These are phyloP conservation scores for Tor tambroides DNA, from an alignment of 2,113 vertebrate genomes.

Conservation along the genomic window DNA sequence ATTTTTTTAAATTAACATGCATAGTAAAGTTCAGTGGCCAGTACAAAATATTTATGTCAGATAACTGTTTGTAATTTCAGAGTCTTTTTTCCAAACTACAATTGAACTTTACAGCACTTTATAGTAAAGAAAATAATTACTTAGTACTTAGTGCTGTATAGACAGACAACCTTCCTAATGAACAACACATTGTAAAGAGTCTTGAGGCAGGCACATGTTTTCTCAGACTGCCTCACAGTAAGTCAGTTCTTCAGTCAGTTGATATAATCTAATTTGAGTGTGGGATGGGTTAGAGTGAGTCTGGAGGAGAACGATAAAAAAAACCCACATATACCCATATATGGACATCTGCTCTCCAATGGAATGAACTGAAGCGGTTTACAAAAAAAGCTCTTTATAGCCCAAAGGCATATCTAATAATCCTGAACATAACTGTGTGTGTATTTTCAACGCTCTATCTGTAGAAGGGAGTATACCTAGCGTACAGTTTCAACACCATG, in stretches of 20 bases:
- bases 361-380: neutral
- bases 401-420: neutral
- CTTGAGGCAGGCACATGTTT: neutral
- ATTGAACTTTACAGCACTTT: neutral
- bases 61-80: neutral
- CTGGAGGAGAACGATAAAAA: neutral
- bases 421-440: neutral
- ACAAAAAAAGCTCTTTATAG: neutral
- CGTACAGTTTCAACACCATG: neutral
- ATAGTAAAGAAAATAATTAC: neutral
- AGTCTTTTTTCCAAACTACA: neutral
- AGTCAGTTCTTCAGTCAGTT: neutral
- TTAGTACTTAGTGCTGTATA: neutral
- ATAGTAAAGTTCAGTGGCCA: too few relatives aligned
- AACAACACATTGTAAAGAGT: neutral
- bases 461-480: neutral
- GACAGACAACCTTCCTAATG: neutral
- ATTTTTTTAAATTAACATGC: too few relatives aligned
- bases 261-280: neutral
- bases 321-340: neutral
- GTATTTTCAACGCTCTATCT: neutral
- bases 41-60: too few relatives aligned
- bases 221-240: neutral
- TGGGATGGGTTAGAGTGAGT: neutral
- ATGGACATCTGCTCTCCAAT: neutral